Conservation (phyloP, 2,888 invertebrate genomes). For the Blera fallax region DNA sequence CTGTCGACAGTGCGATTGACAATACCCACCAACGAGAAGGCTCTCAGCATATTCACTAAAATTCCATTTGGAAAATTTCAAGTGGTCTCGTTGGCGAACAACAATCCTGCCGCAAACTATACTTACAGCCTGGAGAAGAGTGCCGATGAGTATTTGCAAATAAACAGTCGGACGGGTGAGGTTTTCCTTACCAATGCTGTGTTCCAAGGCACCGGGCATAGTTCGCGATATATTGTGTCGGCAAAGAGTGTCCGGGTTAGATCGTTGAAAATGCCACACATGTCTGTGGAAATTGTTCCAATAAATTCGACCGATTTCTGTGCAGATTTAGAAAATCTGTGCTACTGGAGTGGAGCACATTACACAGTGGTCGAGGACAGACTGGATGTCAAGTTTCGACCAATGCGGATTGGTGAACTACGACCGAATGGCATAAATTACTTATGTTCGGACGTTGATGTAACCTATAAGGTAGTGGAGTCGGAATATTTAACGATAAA, state of each 20-base stretch:
- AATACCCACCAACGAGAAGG: constrained; percentile 79
- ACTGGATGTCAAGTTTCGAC: constrained; percentile 71
- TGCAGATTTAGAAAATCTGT: constrained; percentile 77
- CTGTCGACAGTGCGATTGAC: constrained; percentile 78
- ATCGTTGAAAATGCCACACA: constrained; percentile 76
- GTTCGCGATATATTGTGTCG: constrained; percentile 77
- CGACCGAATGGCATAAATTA: constrained; percentile 81
- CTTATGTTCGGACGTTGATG: constrained; percentile 82
- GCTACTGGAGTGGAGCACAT: constrained; percentile 79
- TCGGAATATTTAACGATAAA: constrained; percentile 80
- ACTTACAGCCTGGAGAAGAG: constrained; percentile 79
- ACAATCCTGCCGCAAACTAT: constrained; percentile 76
- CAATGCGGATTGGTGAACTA: constrained; percentile 80
- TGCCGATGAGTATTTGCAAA: constrained; percentile 75
- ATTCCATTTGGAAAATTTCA: constrained; percentile 80
- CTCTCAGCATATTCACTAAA: constrained; percentile 79
- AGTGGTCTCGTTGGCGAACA: constrained; percentile 77
- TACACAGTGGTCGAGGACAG: constrained; percentile 78
- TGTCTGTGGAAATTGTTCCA: constrained; percentile 78
- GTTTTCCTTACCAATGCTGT: constrained; percentile 78
- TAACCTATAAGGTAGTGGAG: constrained; percentile 82
- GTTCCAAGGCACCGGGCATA: constrained; percentile 75
- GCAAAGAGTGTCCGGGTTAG: constrained; percentile 73
- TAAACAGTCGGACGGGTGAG: constrained; percentile 79
- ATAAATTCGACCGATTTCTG: constrained; percentile 77